Evolutionary conservation across 2,113 vertebrate genomes (phyloP), one percentile per base, ranked within the genome.

Genomic region (Grantiella picta): DNA sequence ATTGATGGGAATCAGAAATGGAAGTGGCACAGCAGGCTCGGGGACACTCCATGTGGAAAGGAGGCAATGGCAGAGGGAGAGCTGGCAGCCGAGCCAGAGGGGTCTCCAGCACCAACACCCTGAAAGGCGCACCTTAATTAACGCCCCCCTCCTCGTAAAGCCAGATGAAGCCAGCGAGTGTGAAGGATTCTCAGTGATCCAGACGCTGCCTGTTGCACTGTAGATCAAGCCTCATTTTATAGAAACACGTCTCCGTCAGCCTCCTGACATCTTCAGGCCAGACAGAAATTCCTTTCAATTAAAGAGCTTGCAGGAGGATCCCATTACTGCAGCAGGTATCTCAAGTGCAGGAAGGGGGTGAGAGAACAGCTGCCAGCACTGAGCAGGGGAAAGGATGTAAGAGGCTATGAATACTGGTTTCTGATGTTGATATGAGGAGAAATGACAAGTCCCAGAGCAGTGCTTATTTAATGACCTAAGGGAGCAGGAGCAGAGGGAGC

Each of bases 271-370:
- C 95, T 92, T 86, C 94, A 82, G 86, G 76, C 91, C 93, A 94
- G 92, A 61, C 65, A 95, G 90, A 95, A 94, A 96, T 88, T 94
- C 94, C 82, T 95, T 97, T 95, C 95, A 96, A 93, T 96, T 97
- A 97, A 92, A 86, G 73, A 78, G 64, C 86, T 70, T 44, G 50
- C 54, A 84, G 86, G 87, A 96, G 78, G 83, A 95, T 88, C 84
- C 82, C 89, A 90, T 93, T 89, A 90, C 70, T 89, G 89, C 6
- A 10, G 93, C 71, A 79, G 81, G 78, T 87, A 75, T 63, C 89
- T 92, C 86, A 52, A 77, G 82, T 3, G 11, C 59, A 90, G 59
- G 47, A 84, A 92, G 69, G 31, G 57, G 29, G 40, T 50, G 71
- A 93, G 87, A 90, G 54, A 72, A 66, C 52, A 77, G 70, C 88